phyloP scores from a whole-genome alignment of 1,140 invertebrate genomes.

The Pachypeltis micranthus region DNA sequence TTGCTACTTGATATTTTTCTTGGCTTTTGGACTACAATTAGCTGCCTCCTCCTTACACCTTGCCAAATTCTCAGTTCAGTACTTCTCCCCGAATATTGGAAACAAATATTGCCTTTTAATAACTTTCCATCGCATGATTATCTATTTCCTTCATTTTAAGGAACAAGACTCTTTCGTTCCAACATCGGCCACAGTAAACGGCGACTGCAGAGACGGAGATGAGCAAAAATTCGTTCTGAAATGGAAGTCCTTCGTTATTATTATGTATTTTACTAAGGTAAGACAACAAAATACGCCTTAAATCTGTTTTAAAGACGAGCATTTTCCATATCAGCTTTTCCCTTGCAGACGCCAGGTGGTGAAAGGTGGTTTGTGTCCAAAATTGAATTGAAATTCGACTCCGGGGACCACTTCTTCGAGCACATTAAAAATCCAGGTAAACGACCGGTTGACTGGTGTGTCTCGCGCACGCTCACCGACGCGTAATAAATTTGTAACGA shows the following conservation, averaged over 20 bases:
- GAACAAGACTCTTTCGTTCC: slow-evolving; percentile 53
- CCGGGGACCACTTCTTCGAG: slow-evolving; percentile 40
- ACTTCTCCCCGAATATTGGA: no score
- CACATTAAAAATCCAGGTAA: slow-evolving; percentile 41
- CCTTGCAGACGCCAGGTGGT: slow-evolving; percentile 67
- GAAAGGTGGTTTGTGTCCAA: slow-evolving; percentile 72
- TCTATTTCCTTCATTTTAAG: slow-evolving; percentile 33
- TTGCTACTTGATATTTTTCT: no score
- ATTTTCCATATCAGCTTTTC: slow-evolving; percentile 27
- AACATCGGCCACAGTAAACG: slow-evolving; percentile 45
- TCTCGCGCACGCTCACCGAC: no score
- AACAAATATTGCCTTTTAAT: no score
- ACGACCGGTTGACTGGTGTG: slow-evolving; percentile 18
- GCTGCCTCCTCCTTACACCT: no score
- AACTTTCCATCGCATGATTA: not conserved
- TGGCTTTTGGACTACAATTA: no score
- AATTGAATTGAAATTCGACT: slow-evolving; percentile 49
- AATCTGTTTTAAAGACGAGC: slow-evolving; percentile 54
- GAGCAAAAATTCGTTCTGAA: slow-evolving; percentile 50
- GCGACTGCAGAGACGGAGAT: slow-evolving; percentile 55
- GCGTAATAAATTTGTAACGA: no score
- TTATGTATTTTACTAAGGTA: slow-evolving; percentile 60
- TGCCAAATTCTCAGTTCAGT: no score
- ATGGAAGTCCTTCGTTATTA: slow-evolving; percentile 55
- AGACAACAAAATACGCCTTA: slow-evolving; percentile 5